phyloP scores from a whole-genome alignment of 2,113 vertebrate genomes.

The Neodontobutis hainanensis region DNA sequence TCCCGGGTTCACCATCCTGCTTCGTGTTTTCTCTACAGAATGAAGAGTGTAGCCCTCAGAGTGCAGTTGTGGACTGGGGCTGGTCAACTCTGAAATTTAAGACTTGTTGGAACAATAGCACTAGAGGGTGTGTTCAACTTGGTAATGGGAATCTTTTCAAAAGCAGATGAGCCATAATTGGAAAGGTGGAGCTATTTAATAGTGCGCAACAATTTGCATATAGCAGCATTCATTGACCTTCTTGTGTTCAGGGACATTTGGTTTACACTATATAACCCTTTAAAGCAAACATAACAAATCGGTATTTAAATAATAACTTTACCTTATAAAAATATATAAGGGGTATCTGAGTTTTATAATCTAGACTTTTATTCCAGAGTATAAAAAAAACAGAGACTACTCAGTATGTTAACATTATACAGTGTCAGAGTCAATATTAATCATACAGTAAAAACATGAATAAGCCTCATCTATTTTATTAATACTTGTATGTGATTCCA shows the following conservation, averaged over 20 bases:
- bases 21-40: slow-evolving; percentile 3
- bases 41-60: not conserved
- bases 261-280: no score
- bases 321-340: no score
- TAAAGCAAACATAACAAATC: no score
- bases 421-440: no score
- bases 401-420: no score
- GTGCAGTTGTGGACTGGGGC: not conserved
- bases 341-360: no score
- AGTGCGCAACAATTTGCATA: not conserved
- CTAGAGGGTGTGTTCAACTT: slow-evolving; percentile 1
- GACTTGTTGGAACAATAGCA: not conserved
- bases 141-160: slow-evolving; percentile 18
- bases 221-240: not conserved
- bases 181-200: not conserved
- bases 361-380: no score
- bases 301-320: no score
- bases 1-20: slow-evolving; percentile 3
- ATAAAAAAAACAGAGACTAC: no score
- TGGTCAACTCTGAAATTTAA: not conserved
- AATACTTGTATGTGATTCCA: no score
- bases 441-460: no score
- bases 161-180: not conserved
- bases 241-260: not conserved
- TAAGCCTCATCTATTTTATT: no score